A percentile compares a stretch with the other conserved stretches of the same genome.
phyloP scores from a whole-genome alignment of 2,888 invertebrate genomes.

The Apotomis betuletana region DNA sequence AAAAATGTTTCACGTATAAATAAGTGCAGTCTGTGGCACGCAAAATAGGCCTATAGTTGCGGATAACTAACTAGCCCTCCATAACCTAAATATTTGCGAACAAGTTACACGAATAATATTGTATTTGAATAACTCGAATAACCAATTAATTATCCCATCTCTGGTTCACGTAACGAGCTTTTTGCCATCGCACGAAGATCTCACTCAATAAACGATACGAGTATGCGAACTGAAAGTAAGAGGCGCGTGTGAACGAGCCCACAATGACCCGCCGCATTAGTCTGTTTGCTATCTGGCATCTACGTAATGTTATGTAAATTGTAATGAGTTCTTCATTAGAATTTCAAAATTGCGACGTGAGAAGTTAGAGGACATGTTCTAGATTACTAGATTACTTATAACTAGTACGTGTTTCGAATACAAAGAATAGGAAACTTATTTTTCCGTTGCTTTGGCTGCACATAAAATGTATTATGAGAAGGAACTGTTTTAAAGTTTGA shows the following conservation, averaged over 20 bases:
- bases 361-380: constrained; percentile 32
- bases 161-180: constrained; percentile 60
- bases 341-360: constrained; percentile 27
- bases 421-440: not conserved
- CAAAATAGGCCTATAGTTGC: no score
- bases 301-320: constrained; percentile 32
- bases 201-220: constrained; percentile 39
- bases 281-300: constrained; percentile 35
- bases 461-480: no score
- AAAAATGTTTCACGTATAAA: no score
- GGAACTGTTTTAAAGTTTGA: no score
- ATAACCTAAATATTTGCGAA: no score
- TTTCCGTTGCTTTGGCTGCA: no score
- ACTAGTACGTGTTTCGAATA: constrained; percentile 12
- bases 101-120: no score
- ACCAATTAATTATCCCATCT: no score
- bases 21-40: no score
- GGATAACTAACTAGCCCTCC: no score
- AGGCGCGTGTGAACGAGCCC: constrained; percentile 33
- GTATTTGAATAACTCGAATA: no score
- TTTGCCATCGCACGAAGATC: constrained; percentile 51
- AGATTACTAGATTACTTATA: constrained; percentile 17
- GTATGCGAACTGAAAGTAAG: constrained; percentile 39
- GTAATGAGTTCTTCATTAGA: constrained; percentile 37
- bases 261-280: constrained; percentile 34